Conservation (phyloP, 2,113 vertebrate species). For the Redunca redunca region DNA sequence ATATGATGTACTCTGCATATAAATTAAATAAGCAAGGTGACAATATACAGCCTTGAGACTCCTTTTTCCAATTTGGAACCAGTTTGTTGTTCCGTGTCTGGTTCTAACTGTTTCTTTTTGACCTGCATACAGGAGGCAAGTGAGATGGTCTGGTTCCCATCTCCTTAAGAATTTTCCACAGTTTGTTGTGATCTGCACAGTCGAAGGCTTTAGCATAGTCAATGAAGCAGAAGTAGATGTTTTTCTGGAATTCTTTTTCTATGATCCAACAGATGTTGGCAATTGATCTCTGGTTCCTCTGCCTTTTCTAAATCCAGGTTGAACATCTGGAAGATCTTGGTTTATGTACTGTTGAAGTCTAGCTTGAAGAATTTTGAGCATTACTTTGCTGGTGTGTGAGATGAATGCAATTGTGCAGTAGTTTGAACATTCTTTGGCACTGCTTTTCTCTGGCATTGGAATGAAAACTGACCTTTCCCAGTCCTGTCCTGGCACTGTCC, state of each 20-base stretch:
- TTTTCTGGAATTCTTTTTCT: background rate
- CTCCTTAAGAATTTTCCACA: background rate
- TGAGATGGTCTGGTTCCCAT: background rate
- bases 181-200: background rate
- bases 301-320: background rate
- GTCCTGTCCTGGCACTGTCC: background rate
- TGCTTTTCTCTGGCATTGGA: background rate
- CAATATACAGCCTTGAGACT: background rate
- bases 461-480: background rate
- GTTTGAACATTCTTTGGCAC: background rate
- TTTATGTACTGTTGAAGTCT: background rate
- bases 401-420: background rate
- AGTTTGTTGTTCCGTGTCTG: background rate
- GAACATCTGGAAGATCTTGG: background rate
- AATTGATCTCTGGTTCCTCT: background rate
- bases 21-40: background rate
- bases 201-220: background rate
- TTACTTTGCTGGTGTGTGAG: background rate
- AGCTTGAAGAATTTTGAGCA: background rate
- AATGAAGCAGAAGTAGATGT: background rate
- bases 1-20: background rate
- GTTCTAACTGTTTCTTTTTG: background rate
- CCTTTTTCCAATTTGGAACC: background rate
- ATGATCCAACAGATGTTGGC: background rate
- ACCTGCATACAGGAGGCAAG: background rate